Evolutionary conservation across 1,140 invertebrate genomes (phyloP).

Genomic region (Aphaenogaster ashmeadi): DNA sequence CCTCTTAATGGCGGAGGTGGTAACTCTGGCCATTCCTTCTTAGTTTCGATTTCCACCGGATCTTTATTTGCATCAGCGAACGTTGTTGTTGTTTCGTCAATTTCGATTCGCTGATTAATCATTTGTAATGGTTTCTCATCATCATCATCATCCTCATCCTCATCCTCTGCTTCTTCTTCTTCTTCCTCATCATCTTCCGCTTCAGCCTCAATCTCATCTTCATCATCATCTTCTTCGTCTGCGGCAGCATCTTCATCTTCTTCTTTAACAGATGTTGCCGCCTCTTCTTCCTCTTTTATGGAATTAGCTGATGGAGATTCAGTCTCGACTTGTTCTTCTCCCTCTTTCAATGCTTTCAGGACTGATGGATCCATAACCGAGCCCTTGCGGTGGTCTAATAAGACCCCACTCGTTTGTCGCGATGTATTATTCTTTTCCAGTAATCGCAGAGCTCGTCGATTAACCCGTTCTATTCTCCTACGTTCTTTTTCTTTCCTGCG

Average conservation of each 20-base stretch:
- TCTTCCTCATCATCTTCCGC: constrained; percentile 74
- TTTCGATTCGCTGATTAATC: constrained; percentile 76
- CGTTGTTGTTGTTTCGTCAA: constrained; percentile 49
- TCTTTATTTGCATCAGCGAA: constrained; percentile 35
- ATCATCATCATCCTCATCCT: constrained; percentile 78
- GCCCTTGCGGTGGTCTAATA: constrained; percentile 37
- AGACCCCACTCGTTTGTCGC: constrained; percentile 39
- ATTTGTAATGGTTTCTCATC: constrained; percentile 70
- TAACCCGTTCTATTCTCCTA: constrained; percentile 78
- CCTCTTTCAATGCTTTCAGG: constrained; percentile 69
- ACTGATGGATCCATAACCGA: constrained; percentile 64
- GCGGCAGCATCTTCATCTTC: constrained; percentile 60
- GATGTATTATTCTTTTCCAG: constrained; percentile 74
- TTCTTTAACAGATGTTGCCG: not conserved
- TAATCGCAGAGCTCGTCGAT: constrained; percentile 79
- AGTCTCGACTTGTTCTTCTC: constrained; percentile 47
- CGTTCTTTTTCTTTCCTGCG: constrained; percentile 80
- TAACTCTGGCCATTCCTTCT: constrained; percentile 62
- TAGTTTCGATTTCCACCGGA: constrained; percentile 60
- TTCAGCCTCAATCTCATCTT: constrained; percentile 75
- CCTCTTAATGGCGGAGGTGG: constrained; percentile 85
- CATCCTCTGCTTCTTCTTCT: constrained; percentile 71
- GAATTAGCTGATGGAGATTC: constrained; percentile 17
- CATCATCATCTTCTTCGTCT: constrained; percentile 74
- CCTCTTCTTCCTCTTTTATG: constrained; percentile 55